A percentile compares a stretch with the other conserved stretches of the same genome.
Evolutionary conservation across 2,797 vertebrate genomes (phyloP).

Genomic region (Margarornis squamiger): DNA sequence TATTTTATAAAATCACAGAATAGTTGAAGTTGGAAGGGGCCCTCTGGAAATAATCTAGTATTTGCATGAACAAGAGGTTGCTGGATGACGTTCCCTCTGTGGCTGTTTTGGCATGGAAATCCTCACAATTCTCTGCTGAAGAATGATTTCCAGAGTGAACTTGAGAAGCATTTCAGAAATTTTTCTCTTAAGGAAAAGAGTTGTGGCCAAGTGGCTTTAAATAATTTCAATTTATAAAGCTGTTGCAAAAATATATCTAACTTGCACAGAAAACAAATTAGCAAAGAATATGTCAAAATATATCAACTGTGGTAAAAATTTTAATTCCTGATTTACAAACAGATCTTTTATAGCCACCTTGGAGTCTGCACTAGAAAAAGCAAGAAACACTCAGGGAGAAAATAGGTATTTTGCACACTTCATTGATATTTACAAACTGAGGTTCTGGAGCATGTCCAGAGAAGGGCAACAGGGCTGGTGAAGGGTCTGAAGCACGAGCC

Average conservation of each 20-base stretch:
- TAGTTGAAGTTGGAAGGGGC: not conserved
- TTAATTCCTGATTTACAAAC: not conserved
- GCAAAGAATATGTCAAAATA: not conserved
- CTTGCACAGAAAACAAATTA: not conserved
- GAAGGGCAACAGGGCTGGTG: not conserved
- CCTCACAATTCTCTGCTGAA: not conserved
- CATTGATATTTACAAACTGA: not conserved
- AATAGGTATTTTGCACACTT: not conserved
- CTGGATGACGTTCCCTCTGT: not conserved
- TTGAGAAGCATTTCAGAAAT: not conserved
- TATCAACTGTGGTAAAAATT: not conserved
- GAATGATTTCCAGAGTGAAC: rapidly evolving
- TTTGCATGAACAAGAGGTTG: not conserved
- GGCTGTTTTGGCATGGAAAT: not conserved
- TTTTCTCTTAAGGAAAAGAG: not conserved
- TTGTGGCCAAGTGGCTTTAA: not conserved
- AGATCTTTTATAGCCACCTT: not conserved
- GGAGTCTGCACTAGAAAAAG: not conserved
- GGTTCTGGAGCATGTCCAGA: not conserved
- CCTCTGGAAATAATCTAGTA: not conserved
- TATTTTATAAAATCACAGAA: not conserved
- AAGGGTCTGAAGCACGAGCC: not conserved
- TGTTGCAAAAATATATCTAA: not conserved
- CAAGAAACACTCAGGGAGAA: not conserved
- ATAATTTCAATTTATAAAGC: not conserved